Percentiles rank a stretch among this genome's conserved stretches.
Conservation (phyloP, 2,797 vertebrate species). For the Emydoidea blandingii region DNA sequence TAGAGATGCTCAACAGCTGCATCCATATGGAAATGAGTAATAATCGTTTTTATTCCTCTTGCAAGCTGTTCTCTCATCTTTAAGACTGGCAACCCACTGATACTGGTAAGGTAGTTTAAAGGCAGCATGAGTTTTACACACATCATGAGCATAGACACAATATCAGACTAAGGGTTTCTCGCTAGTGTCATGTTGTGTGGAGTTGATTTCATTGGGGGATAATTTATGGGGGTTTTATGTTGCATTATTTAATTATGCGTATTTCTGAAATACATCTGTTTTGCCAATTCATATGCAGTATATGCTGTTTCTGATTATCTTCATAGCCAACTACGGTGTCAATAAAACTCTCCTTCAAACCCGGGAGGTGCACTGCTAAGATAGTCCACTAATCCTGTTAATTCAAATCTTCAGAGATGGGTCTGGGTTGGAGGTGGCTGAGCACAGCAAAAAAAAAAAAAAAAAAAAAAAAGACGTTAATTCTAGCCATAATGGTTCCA, state of each 20-base stretch:
- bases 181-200: not conserved
- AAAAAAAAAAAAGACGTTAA: not conserved
- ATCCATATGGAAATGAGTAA: not conserved
- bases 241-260: conserved; percentile 42
- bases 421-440: not conserved
- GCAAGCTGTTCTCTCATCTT: conserved; percentile 23
- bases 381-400: conserved; percentile 40
- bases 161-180: not conserved
- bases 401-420: not conserved
- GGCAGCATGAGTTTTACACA: not conserved
- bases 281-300: conserved; percentile 7
- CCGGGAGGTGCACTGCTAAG: conserved; percentile 49
- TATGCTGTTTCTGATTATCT: not conserved
- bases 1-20: not conserved
- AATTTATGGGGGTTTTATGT: conserved; percentile 44
- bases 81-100: not conserved
- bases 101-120: not conserved
- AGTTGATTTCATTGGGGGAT: conserved; percentile 44
- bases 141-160: not conserved
- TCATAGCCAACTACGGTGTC: conserved; percentile 3
- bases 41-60: conserved; percentile 45
- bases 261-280: conserved; percentile 56
- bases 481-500: not conserved
- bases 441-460: not conserved
- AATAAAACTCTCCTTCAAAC: not conserved